Conservation (phyloP, 2,888 invertebrate genomes). For the Helicoverpa assulta region DNA sequence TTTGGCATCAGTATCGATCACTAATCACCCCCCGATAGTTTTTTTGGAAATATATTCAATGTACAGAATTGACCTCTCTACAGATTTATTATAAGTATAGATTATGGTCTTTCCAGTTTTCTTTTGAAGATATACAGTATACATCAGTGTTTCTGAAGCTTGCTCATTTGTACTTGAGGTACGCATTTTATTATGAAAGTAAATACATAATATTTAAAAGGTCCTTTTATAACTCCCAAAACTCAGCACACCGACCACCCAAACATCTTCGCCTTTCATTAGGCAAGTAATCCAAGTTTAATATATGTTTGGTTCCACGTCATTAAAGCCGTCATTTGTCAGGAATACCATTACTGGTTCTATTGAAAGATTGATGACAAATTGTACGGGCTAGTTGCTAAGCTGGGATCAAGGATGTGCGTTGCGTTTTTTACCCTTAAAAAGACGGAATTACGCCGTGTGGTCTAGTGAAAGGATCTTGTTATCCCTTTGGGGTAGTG, state of each 20-base stretch:
- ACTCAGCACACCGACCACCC: conserved; percentile 53
- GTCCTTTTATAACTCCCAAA: not conserved
- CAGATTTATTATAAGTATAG: too few relatives aligned
- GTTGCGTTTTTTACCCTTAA: conserved; percentile 55
- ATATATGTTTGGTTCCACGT: conserved; percentile 60
- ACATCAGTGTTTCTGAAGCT: too few relatives aligned
- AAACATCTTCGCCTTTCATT: conserved; percentile 42
- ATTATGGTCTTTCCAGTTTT: not conserved
- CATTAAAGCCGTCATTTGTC: conserved; percentile 65
- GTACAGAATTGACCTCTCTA: too few relatives aligned
- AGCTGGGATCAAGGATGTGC: conserved; percentile 51
- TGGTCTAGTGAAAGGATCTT: conserved; percentile 15
- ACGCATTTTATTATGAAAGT: not conserved
- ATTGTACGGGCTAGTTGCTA: conserved; percentile 45
- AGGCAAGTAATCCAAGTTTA: conserved; percentile 59
- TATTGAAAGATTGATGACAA: conserved; percentile 65
- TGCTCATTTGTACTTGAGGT: too few relatives aligned
- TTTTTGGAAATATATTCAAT: too few relatives aligned
- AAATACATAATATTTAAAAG: not conserved
- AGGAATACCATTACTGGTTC: conserved; percentile 57
- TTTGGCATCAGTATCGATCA: too few relatives aligned
- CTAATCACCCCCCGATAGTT: too few relatives aligned
- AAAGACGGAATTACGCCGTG: conserved; percentile 31
- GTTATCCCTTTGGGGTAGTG: not conserved
- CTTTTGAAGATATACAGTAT: too few relatives aligned